A percentile compares a stretch with the other conserved stretches of the same genome.
Conservation (phyloP, 1,140 invertebrate species). For the Elysia chlorotica region DNA sequence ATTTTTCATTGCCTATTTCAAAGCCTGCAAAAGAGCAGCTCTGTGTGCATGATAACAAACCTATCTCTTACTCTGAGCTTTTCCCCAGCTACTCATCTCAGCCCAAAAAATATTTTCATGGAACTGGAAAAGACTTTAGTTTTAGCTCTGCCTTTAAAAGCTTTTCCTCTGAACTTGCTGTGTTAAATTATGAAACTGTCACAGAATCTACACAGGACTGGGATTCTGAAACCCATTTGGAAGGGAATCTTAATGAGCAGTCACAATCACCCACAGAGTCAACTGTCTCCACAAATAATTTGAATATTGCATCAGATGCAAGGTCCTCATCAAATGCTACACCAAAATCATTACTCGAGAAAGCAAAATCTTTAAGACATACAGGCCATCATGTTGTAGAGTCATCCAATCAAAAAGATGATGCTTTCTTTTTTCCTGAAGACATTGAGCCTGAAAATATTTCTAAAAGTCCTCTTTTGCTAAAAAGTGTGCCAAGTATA, state of each 20-base stretch:
- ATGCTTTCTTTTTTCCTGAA: neutral
- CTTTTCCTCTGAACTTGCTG: neutral
- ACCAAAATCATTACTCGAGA: neutral
- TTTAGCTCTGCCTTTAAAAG: no score
- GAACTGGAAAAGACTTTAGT: no score
- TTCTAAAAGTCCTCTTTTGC: no score
- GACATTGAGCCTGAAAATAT: neutral
- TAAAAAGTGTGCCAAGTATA: no score
- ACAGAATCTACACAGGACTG: neutral
- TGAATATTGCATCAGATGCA: neutral
- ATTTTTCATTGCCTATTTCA: no score
- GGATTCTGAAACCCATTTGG: neutral
- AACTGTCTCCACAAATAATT: neutral
- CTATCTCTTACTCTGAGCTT: no score
- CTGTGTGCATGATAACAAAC: no score
- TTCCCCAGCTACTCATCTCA: no score
- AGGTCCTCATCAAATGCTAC: neutral
- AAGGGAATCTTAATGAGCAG: neutral
- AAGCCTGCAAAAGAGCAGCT: no score
- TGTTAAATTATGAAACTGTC: neutral
- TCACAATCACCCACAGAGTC: neutral
- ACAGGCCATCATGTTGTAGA: neutral
- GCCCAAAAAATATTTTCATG: no score
- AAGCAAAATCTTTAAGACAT: neutral
- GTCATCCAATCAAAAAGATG: neutral